phyloP scores from a whole-genome alignment of 2,888 invertebrate species.

The Thereva nobilitata region DNA sequence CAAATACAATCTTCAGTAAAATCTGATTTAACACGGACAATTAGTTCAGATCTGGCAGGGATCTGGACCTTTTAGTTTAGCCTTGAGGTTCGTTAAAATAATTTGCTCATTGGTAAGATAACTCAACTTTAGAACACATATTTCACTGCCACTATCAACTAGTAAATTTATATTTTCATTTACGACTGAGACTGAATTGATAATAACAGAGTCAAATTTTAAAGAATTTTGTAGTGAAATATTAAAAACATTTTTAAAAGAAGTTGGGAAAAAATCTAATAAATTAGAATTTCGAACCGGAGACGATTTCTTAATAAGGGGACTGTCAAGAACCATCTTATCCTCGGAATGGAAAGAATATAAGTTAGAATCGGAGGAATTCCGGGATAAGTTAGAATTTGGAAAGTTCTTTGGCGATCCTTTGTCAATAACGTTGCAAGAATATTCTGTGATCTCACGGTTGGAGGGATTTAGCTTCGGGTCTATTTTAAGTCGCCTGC shows the following conservation, averaged over 20 bases:
- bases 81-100: neutral
- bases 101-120: neutral
- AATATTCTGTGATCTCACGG: too few species aligned
- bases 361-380: neutral
- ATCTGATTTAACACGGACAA: neutral
- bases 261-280: too few species aligned
- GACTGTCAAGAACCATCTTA: neutral
- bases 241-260: too few species aligned
- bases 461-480: too few species aligned
- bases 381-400: too few species aligned
- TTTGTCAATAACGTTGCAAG: too few species aligned
- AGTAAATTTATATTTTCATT: neutral
- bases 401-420: too few species aligned
- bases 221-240: neutral
- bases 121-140: neutral
- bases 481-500: neutral
- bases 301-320: neutral
- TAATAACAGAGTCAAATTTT: conserved; percentile 4
- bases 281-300: too few species aligned
- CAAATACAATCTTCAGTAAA: conserved; percentile 5
- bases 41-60: conserved; percentile 12
- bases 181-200: neutral
- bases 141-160: conserved; percentile 15
- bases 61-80: neutral
- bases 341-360: neutral